These are phyloP conservation scores for Ormyrus pomaceus DNA, from an alignment of 2,888 invertebrate genomes.

Conservation along the genomic window DNA sequence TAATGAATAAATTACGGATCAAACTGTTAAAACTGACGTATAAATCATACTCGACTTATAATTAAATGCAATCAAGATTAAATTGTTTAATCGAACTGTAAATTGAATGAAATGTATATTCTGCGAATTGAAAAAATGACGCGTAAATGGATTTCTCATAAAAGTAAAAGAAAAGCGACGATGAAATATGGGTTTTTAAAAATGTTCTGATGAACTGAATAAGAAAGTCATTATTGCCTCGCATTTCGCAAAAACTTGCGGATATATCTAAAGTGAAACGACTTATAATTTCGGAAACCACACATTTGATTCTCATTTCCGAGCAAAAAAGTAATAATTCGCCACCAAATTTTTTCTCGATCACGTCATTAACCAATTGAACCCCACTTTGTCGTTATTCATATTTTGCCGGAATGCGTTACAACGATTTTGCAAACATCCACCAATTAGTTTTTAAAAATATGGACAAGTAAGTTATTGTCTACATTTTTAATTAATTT, in stretches of 20 bases:
- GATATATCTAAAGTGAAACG: neutral
- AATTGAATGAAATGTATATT: neutral
- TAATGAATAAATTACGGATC: too few relatives aligned
- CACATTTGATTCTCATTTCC: too few relatives aligned
- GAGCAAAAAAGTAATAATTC: too few relatives aligned
- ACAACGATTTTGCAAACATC: too few relatives aligned
- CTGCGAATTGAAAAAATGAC: slow-evolving; percentile 11
- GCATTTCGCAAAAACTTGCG: neutral
- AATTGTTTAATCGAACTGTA: neutral
- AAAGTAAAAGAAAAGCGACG: neutral
- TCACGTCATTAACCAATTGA: too few relatives aligned
- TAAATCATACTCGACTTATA: neutral
- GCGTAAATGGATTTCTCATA: slow-evolving; percentile 6
- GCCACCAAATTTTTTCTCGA: too few relatives aligned
- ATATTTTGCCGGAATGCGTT: too few relatives aligned
- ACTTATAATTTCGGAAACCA: neutral
- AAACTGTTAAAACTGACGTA: too few relatives aligned
- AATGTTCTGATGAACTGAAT: slow-evolving; percentile 15
- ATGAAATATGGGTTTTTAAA: slow-evolving; percentile 29
- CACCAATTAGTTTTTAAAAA: too few relatives aligned
- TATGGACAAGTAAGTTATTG: too few relatives aligned
- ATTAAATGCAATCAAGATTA: neutral
- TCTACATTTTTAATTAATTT: too few relatives aligned
- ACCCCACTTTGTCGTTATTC: too few relatives aligned
- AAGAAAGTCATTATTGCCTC: slow-evolving; percentile 7